Base-by-base conservation (phyloP, 2,113 vertebrate species). In the Hyperoodon ampullatus region DNA sequence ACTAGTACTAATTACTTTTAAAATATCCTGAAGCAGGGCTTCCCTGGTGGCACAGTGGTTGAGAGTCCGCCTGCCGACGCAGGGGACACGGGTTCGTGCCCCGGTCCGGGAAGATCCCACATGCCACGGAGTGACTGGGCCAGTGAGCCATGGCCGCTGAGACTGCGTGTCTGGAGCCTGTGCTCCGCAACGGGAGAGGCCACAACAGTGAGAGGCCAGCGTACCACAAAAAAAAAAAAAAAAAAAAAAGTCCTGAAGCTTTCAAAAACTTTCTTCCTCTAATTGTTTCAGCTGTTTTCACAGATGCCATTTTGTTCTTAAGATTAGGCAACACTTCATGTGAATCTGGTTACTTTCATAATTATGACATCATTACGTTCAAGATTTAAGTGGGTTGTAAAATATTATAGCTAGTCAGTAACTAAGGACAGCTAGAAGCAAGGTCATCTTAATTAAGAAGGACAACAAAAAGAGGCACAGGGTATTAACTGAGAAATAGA, bases 281-380 rank as follows among this genome's bases (percentile, higher is more conserved):
- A 98, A 93, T 96, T 0, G 0, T 96, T 47, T 24, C 94, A 97
- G 97, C 78, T 98, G 95, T 98, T 98, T 98, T 98, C 97, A 98
- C 97, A 98, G 98, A 97, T 98, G 98, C 92, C 92, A 96, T 97
- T 98, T 97, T 89, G 72, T 97, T 89, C 94, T 90, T 96, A 97
- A 94, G 75, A 93, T 70, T 93, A 96, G 92, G 55, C 86, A 97
- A 81, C 75, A 77, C 75, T 14, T 98, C 85, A 86, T 94, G 86
- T 88, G 83, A 96, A 92, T 90, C 89, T 12, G 16, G 55, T 88
- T 84, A 84, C 47, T 97, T 95, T 75, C 65, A 61, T 88, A 93
- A 84, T 95, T 96, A 93, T 88, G 88, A 83, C 55, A n/a, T 96
- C 74, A 90, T 82, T 75, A 30, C 88, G 30, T 78, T 71, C 61